Conservation (phyloP, 2,888 invertebrate species). For the Nemapogon koenigi region DNA sequence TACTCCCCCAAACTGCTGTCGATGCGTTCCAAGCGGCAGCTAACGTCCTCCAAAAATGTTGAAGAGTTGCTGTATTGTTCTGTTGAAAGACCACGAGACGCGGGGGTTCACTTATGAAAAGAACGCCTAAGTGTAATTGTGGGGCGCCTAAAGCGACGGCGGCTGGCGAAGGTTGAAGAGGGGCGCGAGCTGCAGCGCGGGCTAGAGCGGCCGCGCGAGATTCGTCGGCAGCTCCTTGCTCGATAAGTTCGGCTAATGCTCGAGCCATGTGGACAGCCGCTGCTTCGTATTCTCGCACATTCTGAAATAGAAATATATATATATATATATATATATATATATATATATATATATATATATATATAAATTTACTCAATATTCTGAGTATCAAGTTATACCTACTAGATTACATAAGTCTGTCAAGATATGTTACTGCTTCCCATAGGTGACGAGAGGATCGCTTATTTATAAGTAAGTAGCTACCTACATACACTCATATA, state of each 20-base stretch:
- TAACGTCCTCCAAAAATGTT: conserved; percentile 61
- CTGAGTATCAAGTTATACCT: too few relatives aligned
- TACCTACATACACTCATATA: too few relatives aligned
- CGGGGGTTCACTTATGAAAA: conserved; percentile 45
- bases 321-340: too few relatives aligned
- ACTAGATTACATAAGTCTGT: too few relatives aligned
- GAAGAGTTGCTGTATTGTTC: conserved; percentile 53
- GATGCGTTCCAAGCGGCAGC: conserved; percentile 57
- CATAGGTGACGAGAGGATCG: too few relatives aligned
- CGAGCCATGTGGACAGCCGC: conserved; percentile 48
- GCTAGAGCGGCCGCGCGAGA: conserved; percentile 44
- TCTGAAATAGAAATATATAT: conserved; percentile 32
- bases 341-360: too few relatives aligned
- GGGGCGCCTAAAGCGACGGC: conserved; percentile 58
- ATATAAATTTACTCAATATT: too few relatives aligned
- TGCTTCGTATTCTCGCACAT: conserved; percentile 48
- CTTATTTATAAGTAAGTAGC: too few relatives aligned
- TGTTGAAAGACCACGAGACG: conserved; percentile 50
- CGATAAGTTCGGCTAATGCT: conserved; percentile 51
- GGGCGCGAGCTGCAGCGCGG: conserved; percentile 46
- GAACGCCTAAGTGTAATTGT: conserved; percentile 52
- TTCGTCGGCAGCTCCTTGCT: conserved; percentile 44
- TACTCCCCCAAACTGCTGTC: conserved; percentile 48
- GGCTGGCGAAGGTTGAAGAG: conserved; percentile 42
- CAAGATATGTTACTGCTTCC: too few relatives aligned